These are phyloP conservation scores for Habrosyne pyritoides DNA, from an alignment of 2,888 invertebrate species.

Conservation along the genomic window DNA sequence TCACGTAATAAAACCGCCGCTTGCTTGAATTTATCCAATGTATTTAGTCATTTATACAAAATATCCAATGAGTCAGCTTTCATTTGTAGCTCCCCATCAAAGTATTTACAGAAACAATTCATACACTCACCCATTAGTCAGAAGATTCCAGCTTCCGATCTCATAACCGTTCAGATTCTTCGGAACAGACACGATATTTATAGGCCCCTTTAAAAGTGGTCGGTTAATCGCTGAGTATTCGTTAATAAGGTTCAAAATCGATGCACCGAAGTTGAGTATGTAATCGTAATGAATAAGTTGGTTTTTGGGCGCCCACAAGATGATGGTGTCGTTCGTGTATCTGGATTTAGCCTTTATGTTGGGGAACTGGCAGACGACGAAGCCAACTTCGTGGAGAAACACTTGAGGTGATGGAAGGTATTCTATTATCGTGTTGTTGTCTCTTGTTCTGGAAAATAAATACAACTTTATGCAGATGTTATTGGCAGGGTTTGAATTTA, in stretches of 20 bases:
- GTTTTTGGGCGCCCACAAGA: slow-evolving; percentile 63
- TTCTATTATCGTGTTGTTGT: slow-evolving; percentile 50
- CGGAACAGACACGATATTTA: slow-evolving; percentile 70
- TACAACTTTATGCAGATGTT: too few relatives aligned
- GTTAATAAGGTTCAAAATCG: slow-evolving; percentile 60
- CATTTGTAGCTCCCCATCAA: background rate
- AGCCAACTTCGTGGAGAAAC: slow-evolving; percentile 64
- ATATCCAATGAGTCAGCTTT: background rate
- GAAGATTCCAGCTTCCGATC: slow-evolving; percentile 69
- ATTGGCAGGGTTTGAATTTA: too few relatives aligned
- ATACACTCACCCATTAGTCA: slow-evolving; percentile 67
- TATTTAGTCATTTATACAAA: too few relatives aligned
- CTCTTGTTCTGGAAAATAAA: slow-evolving; percentile 52
- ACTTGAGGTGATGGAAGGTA: slow-evolving; percentile 74
- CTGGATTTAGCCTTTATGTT: slow-evolving; percentile 38
- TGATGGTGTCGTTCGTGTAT: slow-evolving; percentile 55
- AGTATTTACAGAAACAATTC: background rate
- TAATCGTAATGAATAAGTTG: slow-evolving; percentile 54
- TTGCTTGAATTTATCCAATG: too few relatives aligned
- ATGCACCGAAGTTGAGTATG: slow-evolving; percentile 59
- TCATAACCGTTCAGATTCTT: slow-evolving; percentile 62
- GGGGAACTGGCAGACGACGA: slow-evolving; percentile 64
- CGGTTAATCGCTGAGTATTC: slow-evolving; percentile 56
- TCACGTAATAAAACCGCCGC: too few relatives aligned
- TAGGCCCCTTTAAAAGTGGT: slow-evolving; percentile 61